phyloP scores from a whole-genome alignment of 2,113 vertebrate species.

The Vidua macroura region DNA sequence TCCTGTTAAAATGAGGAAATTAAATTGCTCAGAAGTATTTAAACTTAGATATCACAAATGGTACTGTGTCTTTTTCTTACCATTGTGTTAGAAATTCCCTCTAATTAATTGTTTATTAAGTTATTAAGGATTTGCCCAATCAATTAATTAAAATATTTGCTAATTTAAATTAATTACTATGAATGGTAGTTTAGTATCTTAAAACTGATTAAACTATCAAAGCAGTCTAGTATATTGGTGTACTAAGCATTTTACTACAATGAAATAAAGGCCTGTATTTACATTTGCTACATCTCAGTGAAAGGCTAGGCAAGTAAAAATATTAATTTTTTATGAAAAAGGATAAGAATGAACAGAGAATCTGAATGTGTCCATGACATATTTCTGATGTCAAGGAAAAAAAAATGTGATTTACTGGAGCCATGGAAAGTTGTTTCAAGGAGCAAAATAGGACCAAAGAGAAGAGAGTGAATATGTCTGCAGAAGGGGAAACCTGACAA shows the following conservation, averaged over 20 bases:
- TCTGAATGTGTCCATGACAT: neutral
- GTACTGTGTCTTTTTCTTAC: neutral
- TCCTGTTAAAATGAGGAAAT: neutral
- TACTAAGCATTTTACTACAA: neutral
- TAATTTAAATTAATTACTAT: neutral
- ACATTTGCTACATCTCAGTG: neutral
- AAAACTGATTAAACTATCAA: neutral
- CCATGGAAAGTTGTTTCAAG: neutral
- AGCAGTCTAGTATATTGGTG: neutral
- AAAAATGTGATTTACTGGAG: neutral
- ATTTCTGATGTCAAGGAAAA: neutral
- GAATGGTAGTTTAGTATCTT: neutral
- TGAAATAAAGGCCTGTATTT: neutral
- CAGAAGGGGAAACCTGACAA: neutral
- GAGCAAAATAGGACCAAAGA: neutral
- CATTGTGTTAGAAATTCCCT: neutral
- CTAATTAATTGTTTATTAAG: neutral
- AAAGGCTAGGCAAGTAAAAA: neutral
- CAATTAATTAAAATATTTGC: neutral
- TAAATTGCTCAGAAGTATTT: neutral
- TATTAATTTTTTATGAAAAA: neutral
- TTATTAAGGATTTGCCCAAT: neutral
- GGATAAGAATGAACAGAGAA: neutral
- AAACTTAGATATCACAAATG: neutral
- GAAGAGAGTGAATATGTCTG: neutral